Evolutionary conservation across 2,113 vertebrate species (phyloP).

Genomic region (Atractosteus spatula): DNA sequence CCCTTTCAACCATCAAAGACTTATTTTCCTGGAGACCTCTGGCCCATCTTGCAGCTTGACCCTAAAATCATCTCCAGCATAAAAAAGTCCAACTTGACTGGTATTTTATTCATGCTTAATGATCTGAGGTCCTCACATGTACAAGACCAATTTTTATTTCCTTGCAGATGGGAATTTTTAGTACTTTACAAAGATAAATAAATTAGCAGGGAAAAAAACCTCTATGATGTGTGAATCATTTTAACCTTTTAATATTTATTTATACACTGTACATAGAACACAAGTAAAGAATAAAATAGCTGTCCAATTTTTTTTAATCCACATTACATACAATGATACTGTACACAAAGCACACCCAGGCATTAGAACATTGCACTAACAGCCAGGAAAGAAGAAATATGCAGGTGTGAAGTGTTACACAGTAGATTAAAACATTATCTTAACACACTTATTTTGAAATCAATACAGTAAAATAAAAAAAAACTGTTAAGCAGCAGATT

Average conservation of each 20-base stretch:
- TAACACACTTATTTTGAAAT: constrained; percentile 33
- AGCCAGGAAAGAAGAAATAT: constrained; percentile 51
- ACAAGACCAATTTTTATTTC: too few species aligned
- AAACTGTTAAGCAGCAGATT: constrained; percentile 15
- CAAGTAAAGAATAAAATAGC: constrained; percentile 61
- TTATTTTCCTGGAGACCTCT: too few species aligned
- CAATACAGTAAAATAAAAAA: constrained; percentile 22
- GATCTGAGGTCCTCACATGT: too few species aligned
- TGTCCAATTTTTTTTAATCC: constrained; percentile 80
- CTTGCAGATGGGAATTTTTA: too few species aligned
- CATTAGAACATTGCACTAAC: constrained; percentile 56
- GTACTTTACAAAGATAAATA: neutral
- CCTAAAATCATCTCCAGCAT: too few species aligned
- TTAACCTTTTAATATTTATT: constrained; percentile 51
- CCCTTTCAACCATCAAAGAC: too few species aligned
- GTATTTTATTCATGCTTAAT: too few species aligned
- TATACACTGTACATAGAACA: constrained; percentile 68
- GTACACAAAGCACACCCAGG: constrained; percentile 75
- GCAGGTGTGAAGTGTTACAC: constrained; percentile 49
- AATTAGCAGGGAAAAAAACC: constrained; percentile 8
- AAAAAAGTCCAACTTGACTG: too few species aligned
- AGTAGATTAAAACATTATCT: constrained; percentile 33
- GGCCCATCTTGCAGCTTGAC: too few species aligned
- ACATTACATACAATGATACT: constrained; percentile 75
- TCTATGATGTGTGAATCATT: constrained; percentile 12